A percentile compares a stretch with the other conserved stretches of the same genome.
These are phyloP conservation scores for Hippoglossus stenolepis DNA, from an alignment of 2,113 vertebrate species.

Conservation along the genomic window DNA sequence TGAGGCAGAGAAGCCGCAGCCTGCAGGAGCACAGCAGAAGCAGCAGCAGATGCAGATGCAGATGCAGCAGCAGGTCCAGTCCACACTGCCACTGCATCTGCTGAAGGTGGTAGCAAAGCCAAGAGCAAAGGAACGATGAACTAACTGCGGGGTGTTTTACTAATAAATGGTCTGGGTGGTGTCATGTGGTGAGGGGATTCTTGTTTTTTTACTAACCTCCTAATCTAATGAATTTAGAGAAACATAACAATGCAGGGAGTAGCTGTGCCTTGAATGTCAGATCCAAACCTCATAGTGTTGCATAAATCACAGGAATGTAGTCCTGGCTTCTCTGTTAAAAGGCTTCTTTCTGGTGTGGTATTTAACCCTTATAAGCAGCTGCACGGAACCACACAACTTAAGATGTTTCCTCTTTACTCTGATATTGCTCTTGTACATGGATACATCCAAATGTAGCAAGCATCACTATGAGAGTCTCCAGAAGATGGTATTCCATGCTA, in stretches of 20 bases:
- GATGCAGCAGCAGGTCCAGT: slow-evolving; percentile 42
- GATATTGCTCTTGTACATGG: not conserved
- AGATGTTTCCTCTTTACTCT: not conserved
- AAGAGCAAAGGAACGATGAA: slow-evolving; percentile 6
- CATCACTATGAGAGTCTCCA: not conserved
- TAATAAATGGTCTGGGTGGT: slow-evolving; percentile 44
- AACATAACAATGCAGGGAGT: not conserved
- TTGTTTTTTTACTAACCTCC: not conserved
- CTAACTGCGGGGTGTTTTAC: slow-evolving; percentile 25
- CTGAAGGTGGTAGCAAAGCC: slow-evolving; percentile 49
- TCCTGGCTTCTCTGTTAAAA: slow-evolving; percentile 3
- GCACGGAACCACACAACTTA: slow-evolving; percentile 3
- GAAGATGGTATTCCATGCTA: not conserved
- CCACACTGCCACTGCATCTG: slow-evolving; percentile 37
- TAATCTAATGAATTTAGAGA: not conserved
- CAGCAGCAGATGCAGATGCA: slow-evolving; percentile 42
- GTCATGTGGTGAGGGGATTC: slow-evolving; percentile 24
- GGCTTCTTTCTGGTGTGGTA: not conserved
- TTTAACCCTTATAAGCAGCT: slow-evolving; percentile 22
- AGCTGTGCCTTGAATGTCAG: not conserved
- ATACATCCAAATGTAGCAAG: not conserved
- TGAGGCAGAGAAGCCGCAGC: slow-evolving; percentile 32
- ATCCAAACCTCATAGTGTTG: not conserved
- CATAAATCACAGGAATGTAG: slow-evolving; percentile 11
- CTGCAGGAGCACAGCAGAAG: not conserved